Base-by-base conservation (phyloP, 1,140 invertebrate species). In the Myzus persicae region DNA sequence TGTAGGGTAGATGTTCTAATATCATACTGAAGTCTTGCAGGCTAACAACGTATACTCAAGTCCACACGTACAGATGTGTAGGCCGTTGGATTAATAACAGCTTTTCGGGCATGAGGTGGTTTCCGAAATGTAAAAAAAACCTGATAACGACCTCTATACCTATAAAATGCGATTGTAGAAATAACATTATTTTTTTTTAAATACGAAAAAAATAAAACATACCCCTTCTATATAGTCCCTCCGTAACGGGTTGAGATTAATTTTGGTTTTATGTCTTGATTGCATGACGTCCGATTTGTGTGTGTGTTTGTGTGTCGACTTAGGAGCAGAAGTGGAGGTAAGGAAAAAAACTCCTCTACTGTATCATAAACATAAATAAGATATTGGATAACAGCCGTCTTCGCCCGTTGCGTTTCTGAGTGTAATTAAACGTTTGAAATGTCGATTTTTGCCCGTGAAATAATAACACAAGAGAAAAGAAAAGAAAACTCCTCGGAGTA, bases 251-350 rank as follows among this genome's bases (percentile, higher is more conserved):
- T 85, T 93, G 81, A 84, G 48, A 93, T 93, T 93, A 93, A 93
- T 93, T 93, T 93, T 93, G 20, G 76, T 93, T 93, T 93, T 93
- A 93, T 93, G 91, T 93, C 91, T 93, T 93, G 91, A 93, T 93
- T 93, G 81, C 91, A 93, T 93, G 91, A 93, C 91, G 46, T 84
- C 81, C 46, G 51, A 84, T 51, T 67, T n/a, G 36, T 88, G 22
- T 54, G 48, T 40, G 42, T 90, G 54, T 67, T 26, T 31, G 38
- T 91, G 31, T 76, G 11, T 91, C 24, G 40, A 18, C 42, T 46
- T 38, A 90, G 24, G n/a, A 51, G 9, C 1, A 89, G 46, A 38
- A 54, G 44, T 51, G 88, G 20, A 44, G 11, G 46, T 89, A 18
- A 54, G 2, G 31, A 93, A 93, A 81, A 91, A 92, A 85, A 85